Evolutionary conservation across 2,797 vertebrate species (phyloP), one percentile per base, ranked within the genome.

Genomic region (Lepilemur ruficaudatus): DNA sequence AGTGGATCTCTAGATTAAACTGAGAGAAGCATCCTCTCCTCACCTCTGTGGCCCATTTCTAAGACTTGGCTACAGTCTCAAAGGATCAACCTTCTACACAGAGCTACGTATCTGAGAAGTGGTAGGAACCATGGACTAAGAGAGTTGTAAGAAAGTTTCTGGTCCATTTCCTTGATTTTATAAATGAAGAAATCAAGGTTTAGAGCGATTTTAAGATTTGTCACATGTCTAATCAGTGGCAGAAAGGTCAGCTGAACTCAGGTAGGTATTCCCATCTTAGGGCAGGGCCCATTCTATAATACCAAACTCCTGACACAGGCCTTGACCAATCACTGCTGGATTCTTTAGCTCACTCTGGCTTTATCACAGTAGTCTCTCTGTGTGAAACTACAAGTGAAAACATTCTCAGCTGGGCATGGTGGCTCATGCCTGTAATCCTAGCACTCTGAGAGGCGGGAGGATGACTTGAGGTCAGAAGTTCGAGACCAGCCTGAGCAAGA

Each of bases 11-110:
- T 48, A 89, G 70, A 92, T 38, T 87, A 80, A 93, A 91, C 50
- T 63, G 84, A 97, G 91, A 80, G 59, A 91, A 75, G 55, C 61
- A 78, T 84, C 95, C 25, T 89, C 89, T 92, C 86, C 61, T 93
- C 63, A 84, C 32, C 79, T 87, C 50, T 2, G 14, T 88, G 95
- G 96, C 80, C 50, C 83, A 87, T 65, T 94, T 92, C 95, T 76
- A 95, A 94, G 82, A 78, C 79, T 73, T 89, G 93, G 89, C 76
- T 94, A 86, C 14, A 61, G 57, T 78, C 65, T 79, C 69, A 67
- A 89, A 97, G 55, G 79, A 73, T 65, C 86, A 87, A 90, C 79
- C 25, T 94, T 95, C 63, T 89, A 89, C 59, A 84, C n/a, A 94
- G 80, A 91, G 65, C 59, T 63, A 78, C 4, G 4, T 61, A 63